A percentile compares a stretch with the other conserved stretches of the same genome.
phyloP scores from a whole-genome alignment of 2,797 vertebrate genomes.

The Tokudaia tokunoshimensis region DNA sequence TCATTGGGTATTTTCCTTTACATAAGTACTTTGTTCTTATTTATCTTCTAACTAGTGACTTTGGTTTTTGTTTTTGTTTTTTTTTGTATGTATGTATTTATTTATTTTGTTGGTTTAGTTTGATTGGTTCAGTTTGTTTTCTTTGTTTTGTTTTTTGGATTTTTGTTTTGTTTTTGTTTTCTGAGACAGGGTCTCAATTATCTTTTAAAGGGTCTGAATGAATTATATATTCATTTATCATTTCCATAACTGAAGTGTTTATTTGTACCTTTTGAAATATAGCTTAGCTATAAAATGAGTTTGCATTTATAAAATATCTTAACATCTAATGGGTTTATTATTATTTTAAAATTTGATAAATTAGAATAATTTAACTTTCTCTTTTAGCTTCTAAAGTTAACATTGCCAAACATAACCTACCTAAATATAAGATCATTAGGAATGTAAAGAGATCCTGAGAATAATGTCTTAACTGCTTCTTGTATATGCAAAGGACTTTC shows the following conservation, averaged over 20 bases:
- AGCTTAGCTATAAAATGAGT: conserved; percentile 5
- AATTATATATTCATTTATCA: background rate
- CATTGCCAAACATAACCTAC: background rate
- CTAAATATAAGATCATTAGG: conserved; percentile 23
- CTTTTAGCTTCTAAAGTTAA: conserved; percentile 25
- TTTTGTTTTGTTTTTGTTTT: background rate
- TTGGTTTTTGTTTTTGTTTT: background rate
- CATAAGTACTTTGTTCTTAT: background rate
- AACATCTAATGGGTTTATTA: background rate
- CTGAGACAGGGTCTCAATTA: background rate
- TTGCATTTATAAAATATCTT: conserved; percentile 40
- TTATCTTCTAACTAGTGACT: background rate
- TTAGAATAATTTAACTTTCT: background rate
- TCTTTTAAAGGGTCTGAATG: conserved; percentile 19
- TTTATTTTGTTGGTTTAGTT: background rate
- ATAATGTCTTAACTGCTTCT: background rate
- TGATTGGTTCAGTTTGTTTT: background rate
- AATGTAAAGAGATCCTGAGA: conserved; percentile 2
- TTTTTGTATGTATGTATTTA: background rate
- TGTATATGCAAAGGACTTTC: background rate
- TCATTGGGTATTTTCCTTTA: background rate
- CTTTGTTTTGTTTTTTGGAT: background rate
- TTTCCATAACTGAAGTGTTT: conserved; percentile 28
- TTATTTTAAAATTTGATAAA: background rate
- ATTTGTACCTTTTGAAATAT: conserved; percentile 54